phyloP scores from a whole-genome alignment of 2,888 invertebrate species.

The Heliconius ethilla region DNA sequence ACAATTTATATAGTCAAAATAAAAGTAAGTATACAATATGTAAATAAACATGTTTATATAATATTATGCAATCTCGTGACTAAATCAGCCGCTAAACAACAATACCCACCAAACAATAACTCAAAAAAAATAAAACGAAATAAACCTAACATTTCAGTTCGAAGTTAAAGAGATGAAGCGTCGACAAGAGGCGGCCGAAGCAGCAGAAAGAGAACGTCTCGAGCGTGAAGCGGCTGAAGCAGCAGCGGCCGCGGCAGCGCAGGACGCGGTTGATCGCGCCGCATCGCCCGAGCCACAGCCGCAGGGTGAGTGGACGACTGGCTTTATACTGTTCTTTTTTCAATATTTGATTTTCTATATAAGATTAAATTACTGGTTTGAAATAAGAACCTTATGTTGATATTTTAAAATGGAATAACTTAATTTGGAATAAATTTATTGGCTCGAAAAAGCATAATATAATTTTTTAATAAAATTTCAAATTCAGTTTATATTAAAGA shows the following conservation, averaged over 20 bases:
- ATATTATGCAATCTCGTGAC: slow-evolving; percentile 14
- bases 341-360: not conserved
- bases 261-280: slow-evolving; percentile 69
- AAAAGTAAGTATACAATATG: not conserved
- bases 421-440: not conserved
- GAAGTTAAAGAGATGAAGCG: slow-evolving; percentile 97
- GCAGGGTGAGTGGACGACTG: slow-evolving; percentile 58
- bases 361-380: not conserved
- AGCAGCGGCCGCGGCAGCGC: slow-evolving; percentile 68
- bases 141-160: slow-evolving; percentile 84
- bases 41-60: not conserved
- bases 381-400: not conserved
- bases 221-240: slow-evolving; percentile 81
- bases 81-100: not conserved
- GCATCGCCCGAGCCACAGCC: slow-evolving; percentile 66
- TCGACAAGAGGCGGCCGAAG: slow-evolving; percentile 91
- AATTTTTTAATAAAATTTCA: not conserved
- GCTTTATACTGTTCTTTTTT: slow-evolving; percentile 8
- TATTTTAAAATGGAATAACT: not conserved
- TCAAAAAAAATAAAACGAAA: not conserved
- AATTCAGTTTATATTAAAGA: not conserved
- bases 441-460: not conserved
- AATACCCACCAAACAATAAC: not conserved
- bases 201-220: slow-evolving; percentile 88
- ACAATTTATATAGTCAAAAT: not conserved